phyloP scores from a whole-genome alignment of 2,888 invertebrate species.

The Pristionchus maxplancki region DNA sequence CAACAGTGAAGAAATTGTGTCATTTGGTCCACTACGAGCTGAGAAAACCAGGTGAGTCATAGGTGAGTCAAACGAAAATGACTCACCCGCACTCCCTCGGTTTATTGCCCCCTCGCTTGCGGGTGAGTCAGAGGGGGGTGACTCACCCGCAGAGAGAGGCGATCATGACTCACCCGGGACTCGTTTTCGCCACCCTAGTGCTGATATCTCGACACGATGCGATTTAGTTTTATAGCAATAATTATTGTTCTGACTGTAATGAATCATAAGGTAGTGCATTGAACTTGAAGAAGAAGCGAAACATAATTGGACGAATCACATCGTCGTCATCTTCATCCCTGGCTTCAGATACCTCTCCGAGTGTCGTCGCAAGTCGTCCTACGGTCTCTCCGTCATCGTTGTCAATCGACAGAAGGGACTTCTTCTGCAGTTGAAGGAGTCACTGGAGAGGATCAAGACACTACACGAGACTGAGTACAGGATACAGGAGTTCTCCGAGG shows the following conservation, averaged over 20 bases:
- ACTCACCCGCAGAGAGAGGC: too few relatives aligned
- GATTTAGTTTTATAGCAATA: too few relatives aligned
- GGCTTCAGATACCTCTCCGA: conserved; percentile 29
- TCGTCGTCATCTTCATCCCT: neutral
- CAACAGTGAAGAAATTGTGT: too few relatives aligned
- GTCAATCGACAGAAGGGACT: conserved; percentile 92
- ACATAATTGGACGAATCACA: neutral
- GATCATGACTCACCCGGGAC: too few relatives aligned
- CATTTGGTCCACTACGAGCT: too few relatives aligned
- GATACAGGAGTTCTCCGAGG: conserved; percentile 68
- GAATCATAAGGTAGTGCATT: neutral
- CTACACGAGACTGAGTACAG: conserved; percentile 78
- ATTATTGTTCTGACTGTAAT: neutral
- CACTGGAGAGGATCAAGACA: conserved; percentile 87
- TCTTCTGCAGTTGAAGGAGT: conserved; percentile 87
- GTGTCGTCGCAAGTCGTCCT: conserved; percentile 29
- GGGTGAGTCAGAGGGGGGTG: too few relatives aligned
- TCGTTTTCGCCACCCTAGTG: too few relatives aligned
- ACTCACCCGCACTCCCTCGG: too few relatives aligned
- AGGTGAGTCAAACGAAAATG: too few relatives aligned
- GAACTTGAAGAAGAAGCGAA: neutral
- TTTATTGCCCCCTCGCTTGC: too few relatives aligned
- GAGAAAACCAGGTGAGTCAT: too few relatives aligned
- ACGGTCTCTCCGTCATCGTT: conserved; percentile 87
- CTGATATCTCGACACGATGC: too few relatives aligned